phyloP scores from a whole-genome alignment of 2,113 vertebrate species.

The Epinephelus lanceolatus region DNA sequence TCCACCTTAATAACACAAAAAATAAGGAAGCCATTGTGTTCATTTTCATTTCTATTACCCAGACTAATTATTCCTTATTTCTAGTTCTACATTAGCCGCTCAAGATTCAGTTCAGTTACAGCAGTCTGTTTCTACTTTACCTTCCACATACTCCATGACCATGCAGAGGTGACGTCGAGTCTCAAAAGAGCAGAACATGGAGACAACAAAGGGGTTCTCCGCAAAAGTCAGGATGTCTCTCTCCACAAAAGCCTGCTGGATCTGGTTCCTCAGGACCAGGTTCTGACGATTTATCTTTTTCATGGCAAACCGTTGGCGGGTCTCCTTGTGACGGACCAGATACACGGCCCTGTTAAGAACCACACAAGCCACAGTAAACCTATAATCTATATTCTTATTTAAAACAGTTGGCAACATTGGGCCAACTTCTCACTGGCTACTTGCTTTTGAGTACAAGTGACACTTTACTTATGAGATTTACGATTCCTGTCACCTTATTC shows the following conservation, averaged over 20 bases:
- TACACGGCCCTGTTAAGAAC: conserved; percentile 90
- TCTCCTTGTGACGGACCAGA: conserved; percentile 95
- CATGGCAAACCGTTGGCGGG: conserved; percentile 95
- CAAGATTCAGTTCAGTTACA: neutral
- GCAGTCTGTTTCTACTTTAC: conserved; percentile 71
- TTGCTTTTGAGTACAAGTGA: neutral
- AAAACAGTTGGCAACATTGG: neutral
- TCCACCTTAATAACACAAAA: conserved; percentile 85
- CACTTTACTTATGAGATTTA: neutral
- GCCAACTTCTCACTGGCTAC: neutral
- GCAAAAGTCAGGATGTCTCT: conserved; percentile 98
- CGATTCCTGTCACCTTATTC: neutral
- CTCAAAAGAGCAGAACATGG: conserved; percentile 99
- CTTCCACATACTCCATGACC: conserved; percentile 99
- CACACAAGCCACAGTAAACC: neutral
- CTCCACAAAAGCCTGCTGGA: conserved; percentile 98
- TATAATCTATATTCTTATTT: neutral
- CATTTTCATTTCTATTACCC: neutral
- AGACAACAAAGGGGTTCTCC: conserved; percentile 97
- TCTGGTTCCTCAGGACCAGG: conserved; percentile 96
- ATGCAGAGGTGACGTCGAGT: conserved; percentile 96
- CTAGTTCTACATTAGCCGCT: fast-evolving
- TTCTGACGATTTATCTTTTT: conserved; percentile 99
- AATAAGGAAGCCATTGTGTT: neutral
- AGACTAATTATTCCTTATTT: neutral